Evolutionary conservation across 2,113 vertebrate genomes (phyloP).

Genomic region (Malurus elegans): DNA sequence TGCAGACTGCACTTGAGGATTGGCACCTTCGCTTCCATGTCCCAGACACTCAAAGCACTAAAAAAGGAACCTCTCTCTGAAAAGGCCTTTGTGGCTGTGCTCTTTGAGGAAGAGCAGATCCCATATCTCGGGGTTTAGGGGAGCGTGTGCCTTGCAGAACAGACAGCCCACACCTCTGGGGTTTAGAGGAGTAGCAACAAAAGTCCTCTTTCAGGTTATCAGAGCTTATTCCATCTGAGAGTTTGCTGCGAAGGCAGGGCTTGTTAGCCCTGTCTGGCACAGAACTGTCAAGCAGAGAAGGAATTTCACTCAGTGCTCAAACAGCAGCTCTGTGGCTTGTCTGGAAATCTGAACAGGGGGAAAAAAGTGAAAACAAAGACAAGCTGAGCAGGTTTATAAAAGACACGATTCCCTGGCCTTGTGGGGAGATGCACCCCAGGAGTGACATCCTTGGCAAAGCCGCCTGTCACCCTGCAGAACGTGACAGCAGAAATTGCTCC

Average conservation of each 20-base stretch:
- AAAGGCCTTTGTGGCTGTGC: neutral
- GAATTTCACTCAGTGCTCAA: conserved; percentile 15
- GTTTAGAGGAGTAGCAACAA: neutral
- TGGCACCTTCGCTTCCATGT: neutral
- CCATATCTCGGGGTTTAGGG: neutral
- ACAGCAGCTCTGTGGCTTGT: neutral
- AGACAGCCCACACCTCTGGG: neutral
- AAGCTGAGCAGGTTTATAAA: neutral
- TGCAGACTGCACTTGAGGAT: neutral
- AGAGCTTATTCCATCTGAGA: neutral
- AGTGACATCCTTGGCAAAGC: neutral
- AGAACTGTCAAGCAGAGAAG: neutral
- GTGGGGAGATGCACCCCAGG: neutral
- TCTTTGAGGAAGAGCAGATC: conserved; percentile 22
- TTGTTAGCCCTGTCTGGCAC: conserved; percentile 25
- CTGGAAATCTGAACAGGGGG: neutral
- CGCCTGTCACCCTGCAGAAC: neutral
- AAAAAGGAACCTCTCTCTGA: neutral
- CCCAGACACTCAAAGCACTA: neutral
- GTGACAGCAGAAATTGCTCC: neutral
- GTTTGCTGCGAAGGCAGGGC: neutral
- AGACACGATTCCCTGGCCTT: neutral
- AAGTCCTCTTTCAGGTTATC: conserved; percentile 4
- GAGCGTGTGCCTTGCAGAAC: neutral
- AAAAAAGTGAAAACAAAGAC: conserved; percentile 18